These are phyloP conservation scores for Takifugu ocellatus DNA, from an alignment of 2,797 vertebrate genomes.

Conservation along the genomic window DNA sequence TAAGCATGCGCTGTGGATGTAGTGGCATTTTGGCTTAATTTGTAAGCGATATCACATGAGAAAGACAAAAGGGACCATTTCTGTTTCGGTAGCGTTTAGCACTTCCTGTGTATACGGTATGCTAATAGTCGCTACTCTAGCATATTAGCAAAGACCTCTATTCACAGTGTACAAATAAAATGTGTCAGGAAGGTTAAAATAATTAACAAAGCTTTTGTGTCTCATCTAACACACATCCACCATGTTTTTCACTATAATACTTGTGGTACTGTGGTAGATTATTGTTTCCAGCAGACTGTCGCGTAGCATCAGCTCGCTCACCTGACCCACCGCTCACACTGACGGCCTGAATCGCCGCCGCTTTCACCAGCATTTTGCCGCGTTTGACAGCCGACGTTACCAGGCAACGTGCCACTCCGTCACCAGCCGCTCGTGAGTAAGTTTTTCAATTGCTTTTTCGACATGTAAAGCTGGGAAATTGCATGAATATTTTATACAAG, in stretches of 20 bases:
- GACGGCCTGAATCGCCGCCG: conserved; percentile 22
- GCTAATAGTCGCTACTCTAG: neutral
- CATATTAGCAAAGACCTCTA: too few species aligned
- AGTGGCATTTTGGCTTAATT: conserved; percentile 69
- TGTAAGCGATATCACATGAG: conserved; percentile 58
- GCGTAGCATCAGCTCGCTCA: neutral
- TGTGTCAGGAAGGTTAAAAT: too few species aligned
- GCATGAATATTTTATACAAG: conserved; percentile 76
- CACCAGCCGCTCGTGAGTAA: conserved; percentile 50
- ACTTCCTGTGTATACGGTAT: conserved; percentile 6
- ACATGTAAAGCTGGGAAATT: conserved; percentile 71
- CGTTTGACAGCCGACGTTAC: conserved; percentile 48
- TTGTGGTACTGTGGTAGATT: too few species aligned
- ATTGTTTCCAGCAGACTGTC: too few species aligned
- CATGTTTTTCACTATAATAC: too few species aligned
- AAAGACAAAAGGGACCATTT: conserved; percentile 48
- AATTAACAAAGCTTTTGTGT: too few species aligned
- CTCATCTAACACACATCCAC: too few species aligned
- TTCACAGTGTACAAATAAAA: too few species aligned
- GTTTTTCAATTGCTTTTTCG: conserved; percentile 59
- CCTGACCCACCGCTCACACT: conserved; percentile 14
- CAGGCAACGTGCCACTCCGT: conserved; percentile 47
- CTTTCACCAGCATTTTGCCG: conserved; percentile 35
- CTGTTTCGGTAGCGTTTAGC: conserved; percentile 13
- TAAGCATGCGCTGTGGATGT: conserved; percentile 54